Evolutionary conservation across 2,888 invertebrate genomes (phyloP), one percentile per base, ranked within the genome.

Genomic region (Sminthurides aquaticus): DNA sequence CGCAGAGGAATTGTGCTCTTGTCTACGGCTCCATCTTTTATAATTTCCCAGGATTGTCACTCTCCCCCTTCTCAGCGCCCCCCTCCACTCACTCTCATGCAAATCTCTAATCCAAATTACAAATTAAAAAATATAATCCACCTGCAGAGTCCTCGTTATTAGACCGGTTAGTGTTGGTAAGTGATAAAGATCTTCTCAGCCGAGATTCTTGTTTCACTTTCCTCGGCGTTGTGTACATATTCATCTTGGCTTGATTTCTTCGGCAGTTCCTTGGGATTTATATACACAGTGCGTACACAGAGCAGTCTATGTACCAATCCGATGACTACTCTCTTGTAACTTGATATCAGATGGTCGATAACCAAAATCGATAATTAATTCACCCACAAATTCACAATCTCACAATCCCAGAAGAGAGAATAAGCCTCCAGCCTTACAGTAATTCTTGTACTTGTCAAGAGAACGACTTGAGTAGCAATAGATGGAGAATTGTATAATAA

Each of bases 141-240:
- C 43, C 43, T 34, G 43, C 43, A 34, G 43, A 5, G 43, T n/a
- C 43, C n/a, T 5, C 24, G 52, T 60, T 60, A 65, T 49, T 57
- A 57, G 57, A 55, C 54, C 52, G 59, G 24, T 59, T 54, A 20
- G 67, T 66, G 34, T 72, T 72, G 22, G 74, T 74, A 64, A 74
- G 55, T 3, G 71, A 71, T 61, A 72, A 66, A 18, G 72, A 70
- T 34, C 74, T 62, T 26, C 74, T 65, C 11, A 74, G 74, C 56
- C 74, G 67, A 15, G 74, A 72, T 67, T 74, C 74, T 62, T 74
- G 74, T 57, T 74, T 74, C 57, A 74, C 74, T 68, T 74, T 74
- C 48, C 74, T 62, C 28, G 74, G 74, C 26, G 74, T 74, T 34
- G 74, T 74, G 62, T 71, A 71, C 72, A 72, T 72, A 55, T 57